phyloP scores from a whole-genome alignment of 2,888 invertebrate species.

The Pseudococcus longispinus region DNA sequence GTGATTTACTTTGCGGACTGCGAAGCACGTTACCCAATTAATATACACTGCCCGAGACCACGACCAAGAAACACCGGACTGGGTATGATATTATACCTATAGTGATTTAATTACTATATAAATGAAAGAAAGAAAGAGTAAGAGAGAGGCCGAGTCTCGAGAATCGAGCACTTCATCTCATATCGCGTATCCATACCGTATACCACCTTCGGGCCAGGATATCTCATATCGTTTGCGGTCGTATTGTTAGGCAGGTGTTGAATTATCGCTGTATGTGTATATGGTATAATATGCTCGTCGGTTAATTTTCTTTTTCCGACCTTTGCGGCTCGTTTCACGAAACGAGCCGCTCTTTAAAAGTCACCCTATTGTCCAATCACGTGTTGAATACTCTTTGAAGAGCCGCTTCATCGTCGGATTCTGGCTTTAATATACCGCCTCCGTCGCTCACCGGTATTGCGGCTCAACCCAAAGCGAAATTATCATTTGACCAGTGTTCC shows the following conservation, averaged over 20 bases:
- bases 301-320: constrained; percentile 44
- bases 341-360: constrained; percentile 43
- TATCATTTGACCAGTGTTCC: background rate
- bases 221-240: constrained; percentile 14
- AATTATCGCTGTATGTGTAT: background rate
- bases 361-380: constrained; percentile 55
- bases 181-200: background rate
- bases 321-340: constrained; percentile 46
- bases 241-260: constrained; percentile 51
- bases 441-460: background rate
- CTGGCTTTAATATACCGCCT: constrained; percentile 48
- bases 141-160: background rate
- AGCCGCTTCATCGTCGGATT: background rate
- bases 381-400: constrained; percentile 49
- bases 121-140: background rate
- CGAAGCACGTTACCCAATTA: background rate
- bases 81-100: background rate
- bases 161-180: background rate
- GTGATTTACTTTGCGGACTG: background rate
- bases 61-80: background rate
- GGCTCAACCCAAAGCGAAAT: background rate
- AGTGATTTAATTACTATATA: background rate
- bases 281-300: constrained; percentile 1
- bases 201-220: constrained; percentile 6
- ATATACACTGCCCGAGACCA: background rate